Base-by-base conservation (phyloP, 1,140 invertebrate species). In the Epicauta chinensis region DNA sequence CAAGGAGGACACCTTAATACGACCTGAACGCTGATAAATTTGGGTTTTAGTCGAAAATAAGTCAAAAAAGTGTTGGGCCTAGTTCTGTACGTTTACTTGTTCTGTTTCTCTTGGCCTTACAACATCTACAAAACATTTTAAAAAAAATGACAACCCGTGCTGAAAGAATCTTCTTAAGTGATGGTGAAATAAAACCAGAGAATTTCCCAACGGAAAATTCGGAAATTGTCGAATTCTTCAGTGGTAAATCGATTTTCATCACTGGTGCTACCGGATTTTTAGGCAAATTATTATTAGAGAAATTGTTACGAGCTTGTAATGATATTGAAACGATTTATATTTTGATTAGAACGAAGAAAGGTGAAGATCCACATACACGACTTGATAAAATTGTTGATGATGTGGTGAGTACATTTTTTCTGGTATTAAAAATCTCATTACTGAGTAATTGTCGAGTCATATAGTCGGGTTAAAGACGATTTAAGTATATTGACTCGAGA, bases 291-390 rank as follows among this genome's bases (percentile, higher is more conserved):
- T 68, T 93, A 6, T 73, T 93, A 36, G 88, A 93, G 68, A 93
- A 94, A 67, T 68, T 95, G 1, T 73, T 95, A 1, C 71, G 89
- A 13, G 81, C 79, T 17, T 93, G 91, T 67, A 80, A 83, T 0
- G 80, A 79, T 0, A 72, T 93, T 3, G 77, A 79, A n/a, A 81
- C 72, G 11, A 77, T 96, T 11, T 93, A 88, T 61, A 65, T 93
- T 1, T 72, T 95, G 36, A 79, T 93, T 10, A 73, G 91, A 42
- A 78, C 81, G 17, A 93, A 93, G 67, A 84, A 85, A 56, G 86
- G 84, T 2, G 84, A 88, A 64, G 79, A 83, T 56, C 78, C 87
- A 5, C 77, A 82, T 55, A 75, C 80, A 1, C 75, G 86, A 42
- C 71, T 82, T 13, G 81, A 86, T 32, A 80, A 84, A 62, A 74